Evolutionary conservation across 2,113 vertebrate species (phyloP).

Genomic region (Pipa parva): DNA sequence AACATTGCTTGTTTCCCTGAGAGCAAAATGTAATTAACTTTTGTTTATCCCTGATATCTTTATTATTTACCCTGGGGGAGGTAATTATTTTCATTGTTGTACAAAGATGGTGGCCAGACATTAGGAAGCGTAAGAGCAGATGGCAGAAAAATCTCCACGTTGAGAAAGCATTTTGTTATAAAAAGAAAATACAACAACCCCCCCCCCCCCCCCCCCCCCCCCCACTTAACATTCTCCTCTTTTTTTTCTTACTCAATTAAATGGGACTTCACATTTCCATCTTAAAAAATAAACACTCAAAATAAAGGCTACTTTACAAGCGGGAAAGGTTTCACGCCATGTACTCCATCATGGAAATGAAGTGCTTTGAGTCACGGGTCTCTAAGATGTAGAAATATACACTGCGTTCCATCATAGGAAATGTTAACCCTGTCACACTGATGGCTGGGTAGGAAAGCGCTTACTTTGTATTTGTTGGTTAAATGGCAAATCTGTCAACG

Average conservation of each 20-base stretch:
- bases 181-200: constrained; percentile 48
- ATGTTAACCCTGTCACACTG: constrained; percentile 70
- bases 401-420: constrained; percentile 67
- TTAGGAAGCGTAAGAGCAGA: constrained; percentile 69
- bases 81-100: constrained; percentile 68
- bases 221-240: neutral
- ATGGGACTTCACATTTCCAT: constrained; percentile 54
- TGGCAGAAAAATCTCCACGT: constrained; percentile 47
- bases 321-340: constrained; percentile 50
- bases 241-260: constrained; percentile 48
- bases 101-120: constrained; percentile 65
- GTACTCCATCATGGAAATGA: constrained; percentile 71
- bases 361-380: constrained; percentile 60
- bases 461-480: constrained; percentile 55
- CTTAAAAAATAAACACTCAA: constrained; percentile 53
- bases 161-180: constrained; percentile 26
- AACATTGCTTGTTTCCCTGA: constrained; percentile 56
- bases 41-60: constrained; percentile 64
- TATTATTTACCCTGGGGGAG: constrained; percentile 60
- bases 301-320: constrained; percentile 54
- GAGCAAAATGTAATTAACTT: constrained; percentile 68
- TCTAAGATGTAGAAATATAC: constrained; percentile 54
- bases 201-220: neutral
- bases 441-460: constrained; percentile 58
- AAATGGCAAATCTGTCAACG: constrained; percentile 68